Evolutionary conservation across 2,888 invertebrate species (phyloP).

Genomic region (Acanthosepion lycidas): DNA sequence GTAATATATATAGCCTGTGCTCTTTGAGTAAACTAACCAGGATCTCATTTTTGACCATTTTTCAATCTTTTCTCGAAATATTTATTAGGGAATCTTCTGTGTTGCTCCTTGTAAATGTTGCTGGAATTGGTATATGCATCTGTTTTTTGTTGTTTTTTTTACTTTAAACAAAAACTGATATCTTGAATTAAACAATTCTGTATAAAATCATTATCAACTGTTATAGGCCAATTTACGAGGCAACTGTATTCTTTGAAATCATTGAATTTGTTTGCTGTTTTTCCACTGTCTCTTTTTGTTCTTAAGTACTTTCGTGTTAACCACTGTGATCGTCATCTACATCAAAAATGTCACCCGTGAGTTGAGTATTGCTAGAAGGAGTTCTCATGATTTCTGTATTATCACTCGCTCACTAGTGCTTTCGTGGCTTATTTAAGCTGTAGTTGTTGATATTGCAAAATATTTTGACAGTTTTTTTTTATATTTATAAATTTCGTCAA

Average conservation of each 20-base stretch:
- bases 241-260: slow-evolving; percentile 44
- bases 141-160: not conserved
- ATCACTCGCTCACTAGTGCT: not conserved
- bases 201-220: slow-evolving; percentile 22
- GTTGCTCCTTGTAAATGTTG: not conserved
- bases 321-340: not conserved
- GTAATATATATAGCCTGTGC: not conserved
- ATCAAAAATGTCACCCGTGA: not conserved
- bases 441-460: not conserved
- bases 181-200: slow-evolving; percentile 37
- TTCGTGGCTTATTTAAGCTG: not conserved
- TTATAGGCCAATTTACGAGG: slow-evolving; percentile 25
- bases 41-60: not conserved
- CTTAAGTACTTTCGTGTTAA: not conserved
- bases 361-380: not conserved
- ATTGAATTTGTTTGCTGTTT: slow-evolving; percentile 37
- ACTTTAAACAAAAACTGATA: not conserved
- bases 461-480: not conserved
- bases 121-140: not conserved
- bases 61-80: not conserved
- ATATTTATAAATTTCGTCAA: no score
- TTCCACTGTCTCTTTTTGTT: not conserved
- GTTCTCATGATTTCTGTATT: not conserved
- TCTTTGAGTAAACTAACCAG: slow-evolving; percentile 24
- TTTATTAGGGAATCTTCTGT: not conserved